Evolutionary conservation across 2,888 invertebrate genomes (phyloP), one percentile per base, ranked within the genome.

Genomic region (Tipula confusa): DNA sequence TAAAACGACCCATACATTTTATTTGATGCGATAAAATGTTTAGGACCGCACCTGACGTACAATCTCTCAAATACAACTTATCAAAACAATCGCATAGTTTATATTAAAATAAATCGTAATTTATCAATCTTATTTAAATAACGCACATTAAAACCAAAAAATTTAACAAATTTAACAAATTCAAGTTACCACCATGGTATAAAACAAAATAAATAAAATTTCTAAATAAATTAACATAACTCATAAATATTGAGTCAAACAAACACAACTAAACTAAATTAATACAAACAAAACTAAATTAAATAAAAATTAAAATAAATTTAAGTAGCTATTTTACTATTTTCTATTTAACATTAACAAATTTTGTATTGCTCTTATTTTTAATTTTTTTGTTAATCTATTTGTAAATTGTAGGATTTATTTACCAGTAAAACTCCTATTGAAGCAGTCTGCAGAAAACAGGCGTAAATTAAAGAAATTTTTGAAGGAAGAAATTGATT

Each of bases 341-440:
- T 29, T 80, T 29, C 79, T 79, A 79, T 79, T 29, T 79, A 28
- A 79, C 4, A 11, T 28, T 15, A 29, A 33, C 33, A 33, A 82
- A 9, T 82, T 36, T 33, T 82, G 18, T 33, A 18, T 33, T 82
- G n/a, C 1, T 81, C 33, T 38, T 18, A 24, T 28, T 82, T 82
- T 81, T n/a, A 24, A 18, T 36, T 82, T 81, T 81, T 29, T 79
- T 82, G 18, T n/a, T 31, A 31, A 28, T 24, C 38, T 24, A 28
- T 24, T 38, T 38, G 18, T 18, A 33, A 31, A 29, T 24, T 64
- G n/a, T 24, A 64, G 64, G 86, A 86, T 88, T 89, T 90, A 91
- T 91, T 94, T 93, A 94, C 93, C 93, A 94, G 92, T 91, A 93
- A 91, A 89, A 93, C 92, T 93, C 93, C 94, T 90, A 94, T 93